phyloP scores from a whole-genome alignment of 1,140 invertebrate genomes.

The Drosophila sp. region DNA sequence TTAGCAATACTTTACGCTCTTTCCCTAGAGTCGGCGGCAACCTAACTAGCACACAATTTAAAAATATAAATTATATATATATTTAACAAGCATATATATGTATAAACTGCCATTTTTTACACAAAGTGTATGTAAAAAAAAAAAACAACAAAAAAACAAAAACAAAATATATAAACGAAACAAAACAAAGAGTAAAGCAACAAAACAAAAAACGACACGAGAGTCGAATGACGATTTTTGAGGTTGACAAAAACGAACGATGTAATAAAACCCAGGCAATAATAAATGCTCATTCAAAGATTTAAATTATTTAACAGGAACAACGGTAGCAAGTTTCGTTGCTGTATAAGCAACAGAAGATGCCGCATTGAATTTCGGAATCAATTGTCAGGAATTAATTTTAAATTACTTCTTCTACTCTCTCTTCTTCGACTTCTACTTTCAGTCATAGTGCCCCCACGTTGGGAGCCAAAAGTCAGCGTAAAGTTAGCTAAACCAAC shows the following conservation, averaged over 20 bases:
- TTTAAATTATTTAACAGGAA: not conserved
- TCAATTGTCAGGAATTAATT: conserved; percentile 1
- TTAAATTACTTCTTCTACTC: not conserved
- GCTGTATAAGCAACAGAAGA: not conserved
- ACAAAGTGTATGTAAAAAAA: conserved; percentile 65
- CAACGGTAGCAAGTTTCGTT: not conserved
- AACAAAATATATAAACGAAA: conserved; percentile 37
- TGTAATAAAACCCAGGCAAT: not conserved
- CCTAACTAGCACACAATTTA: conserved; percentile 69
- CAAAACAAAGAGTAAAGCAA: conserved; percentile 32
- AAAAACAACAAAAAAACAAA: conserved; percentile 38
- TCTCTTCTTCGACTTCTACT: not conserved
- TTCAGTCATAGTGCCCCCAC: not conserved
- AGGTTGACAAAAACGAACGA: not conserved
- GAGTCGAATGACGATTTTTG: not conserved
- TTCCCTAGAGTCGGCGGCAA: conserved; percentile 53
- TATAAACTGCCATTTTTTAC: conserved; percentile 79
- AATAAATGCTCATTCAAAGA: conserved; percentile 2
- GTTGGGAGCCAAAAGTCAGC: conserved; percentile 10
- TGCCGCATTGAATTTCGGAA: not conserved
- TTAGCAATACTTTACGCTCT: conserved; percentile 54
- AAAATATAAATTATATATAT: conserved; percentile 41
- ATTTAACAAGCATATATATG: conserved; percentile 67
- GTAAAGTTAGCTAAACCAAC: conserved; percentile 9
- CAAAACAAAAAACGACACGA: conserved; percentile 20